Percentiles rank a stretch among this genome's conserved stretches.
Evolutionary conservation across 1,140 invertebrate genomes (phyloP).

Genomic region (Dreissena polymorpha): DNA sequence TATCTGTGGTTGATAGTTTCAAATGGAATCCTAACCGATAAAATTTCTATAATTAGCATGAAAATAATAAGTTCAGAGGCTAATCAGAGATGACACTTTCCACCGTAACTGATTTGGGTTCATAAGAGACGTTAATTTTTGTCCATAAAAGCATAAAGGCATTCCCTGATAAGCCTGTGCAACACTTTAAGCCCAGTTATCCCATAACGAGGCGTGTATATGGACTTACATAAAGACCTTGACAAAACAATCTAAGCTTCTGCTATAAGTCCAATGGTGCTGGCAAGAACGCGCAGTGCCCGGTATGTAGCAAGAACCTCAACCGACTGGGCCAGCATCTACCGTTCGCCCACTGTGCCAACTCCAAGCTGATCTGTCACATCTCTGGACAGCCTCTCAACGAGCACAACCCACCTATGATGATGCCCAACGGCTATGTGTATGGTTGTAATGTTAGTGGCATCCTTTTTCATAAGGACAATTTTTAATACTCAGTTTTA

Average conservation of each 20-base stretch:
- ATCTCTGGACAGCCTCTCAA: constrained; percentile 96
- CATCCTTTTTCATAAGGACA: background rate
- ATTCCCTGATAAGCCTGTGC: too few relatives aligned
- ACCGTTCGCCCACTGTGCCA: constrained; percentile 97
- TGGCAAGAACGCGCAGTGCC: constrained; percentile 90
- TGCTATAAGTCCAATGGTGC: constrained; percentile 80
- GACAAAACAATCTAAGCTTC: constrained; percentile 68
- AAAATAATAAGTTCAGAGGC: too few relatives aligned
- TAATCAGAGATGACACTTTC: too few relatives aligned
- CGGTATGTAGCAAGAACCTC: constrained; percentile 94
- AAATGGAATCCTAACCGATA: too few relatives aligned
- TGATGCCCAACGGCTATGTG: constrained; percentile 98
- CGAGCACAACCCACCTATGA: constrained; percentile 98
- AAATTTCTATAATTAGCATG: too few relatives aligned
- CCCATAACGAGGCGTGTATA: too few relatives aligned
- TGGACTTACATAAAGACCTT: constrained; percentile 42
- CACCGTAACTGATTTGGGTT: too few relatives aligned
- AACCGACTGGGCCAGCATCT: constrained; percentile 91
- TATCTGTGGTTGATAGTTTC: too few relatives aligned
- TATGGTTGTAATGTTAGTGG: constrained; percentile 94
- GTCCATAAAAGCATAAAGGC: too few relatives aligned
- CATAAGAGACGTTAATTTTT: too few relatives aligned
- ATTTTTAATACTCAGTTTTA: background rate
- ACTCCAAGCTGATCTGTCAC: constrained; percentile 93
- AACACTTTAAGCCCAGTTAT: too few relatives aligned